Conservation (phyloP, 2,113 vertebrate genomes). For the Geococcyx californianus region DNA sequence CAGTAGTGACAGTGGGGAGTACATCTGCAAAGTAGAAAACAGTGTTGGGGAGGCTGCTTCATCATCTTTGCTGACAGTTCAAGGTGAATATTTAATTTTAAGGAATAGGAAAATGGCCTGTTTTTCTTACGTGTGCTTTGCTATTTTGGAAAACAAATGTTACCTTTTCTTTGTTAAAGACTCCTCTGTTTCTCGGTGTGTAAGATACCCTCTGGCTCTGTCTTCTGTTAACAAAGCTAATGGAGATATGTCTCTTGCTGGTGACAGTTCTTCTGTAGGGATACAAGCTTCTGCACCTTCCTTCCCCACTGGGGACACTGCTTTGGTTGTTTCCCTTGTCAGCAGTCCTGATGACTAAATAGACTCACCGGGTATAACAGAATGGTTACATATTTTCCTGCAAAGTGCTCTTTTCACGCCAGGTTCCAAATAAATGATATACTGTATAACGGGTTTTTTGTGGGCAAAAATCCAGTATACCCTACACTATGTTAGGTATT, state of each 20-base stretch:
- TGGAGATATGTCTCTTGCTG: fast-evolving
- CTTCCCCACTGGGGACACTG: background rate
- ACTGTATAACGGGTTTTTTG: background rate
- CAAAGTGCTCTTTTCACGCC: background rate
- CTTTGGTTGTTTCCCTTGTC: background rate
- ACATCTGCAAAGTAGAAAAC: slow-evolving; percentile 95
- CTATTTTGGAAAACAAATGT: background rate
- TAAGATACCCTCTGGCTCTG: background rate
- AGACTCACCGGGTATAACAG: background rate
- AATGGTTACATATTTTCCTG: background rate
- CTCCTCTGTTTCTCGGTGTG: background rate
- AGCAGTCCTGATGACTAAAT: background rate
- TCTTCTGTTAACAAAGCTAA: background rate
- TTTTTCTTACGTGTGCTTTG: background rate
- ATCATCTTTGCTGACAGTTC: slow-evolving; percentile 85
- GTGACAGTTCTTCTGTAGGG: background rate
- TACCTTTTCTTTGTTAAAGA: background rate
- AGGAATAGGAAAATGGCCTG: background rate
- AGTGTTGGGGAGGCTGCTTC: slow-evolving; percentile 86
- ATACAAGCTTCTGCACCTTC: background rate
- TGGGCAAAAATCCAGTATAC: background rate
- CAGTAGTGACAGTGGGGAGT: slow-evolving; percentile 88
- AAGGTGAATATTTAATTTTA: slow-evolving; percentile 80
- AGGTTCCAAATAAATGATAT: background rate
- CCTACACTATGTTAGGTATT: background rate